Evolutionary conservation across 2,888 invertebrate genomes (phyloP), one percentile per base, ranked within the genome.

Genomic region (Ferdinandea cuprea): DNA sequence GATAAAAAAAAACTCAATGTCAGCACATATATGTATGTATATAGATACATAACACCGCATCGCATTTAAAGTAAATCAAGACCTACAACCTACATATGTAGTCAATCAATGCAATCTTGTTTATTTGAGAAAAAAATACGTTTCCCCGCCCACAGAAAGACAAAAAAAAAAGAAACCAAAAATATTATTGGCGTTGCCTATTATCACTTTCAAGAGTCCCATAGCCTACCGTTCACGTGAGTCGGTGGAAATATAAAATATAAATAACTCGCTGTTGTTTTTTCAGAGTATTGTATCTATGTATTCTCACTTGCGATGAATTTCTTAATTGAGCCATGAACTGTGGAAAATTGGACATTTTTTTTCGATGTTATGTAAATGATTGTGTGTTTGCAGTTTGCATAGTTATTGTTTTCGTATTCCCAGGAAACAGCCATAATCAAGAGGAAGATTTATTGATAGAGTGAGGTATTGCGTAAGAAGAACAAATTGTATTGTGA

Each of bases 321-420:
- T 63, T 1, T 48, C 46, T 46, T 25, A 15, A 46, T 63, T 63
- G 13, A 35, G 46, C 13, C 19, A 21, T 61, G 61, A 61, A 19
- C 30, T 32, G 13, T 3, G 19, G 32, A 17, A 30, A 19, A 44
- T n/a, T 21, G 46, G 15, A n/a, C 5, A 5, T 8, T 7, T 40
- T 40, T 40, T 15, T 6, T 35, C 11, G 25, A 25, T 3, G 25
- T 35, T 35, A 7, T 28, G 42, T 42, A 42, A 19, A 35, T 11
- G 52, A 15, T 17, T 50, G 15, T 50, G 15, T 35, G 11, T 37
- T 37, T 13, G 40, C 15, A 5, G 2, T 25, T 25, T 25, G 25
- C 25, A 25, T n/a, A n/a, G n/a, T n/a, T n/a, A n/a, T n/a, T n/a
- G n/a, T n/a, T n/a, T n/a, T n/a, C n/a, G n/a, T n/a, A n/a, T n/a